Evolutionary conservation across 2,113 vertebrate species (phyloP).

Genomic region (Xyliphius kryptos): DNA sequence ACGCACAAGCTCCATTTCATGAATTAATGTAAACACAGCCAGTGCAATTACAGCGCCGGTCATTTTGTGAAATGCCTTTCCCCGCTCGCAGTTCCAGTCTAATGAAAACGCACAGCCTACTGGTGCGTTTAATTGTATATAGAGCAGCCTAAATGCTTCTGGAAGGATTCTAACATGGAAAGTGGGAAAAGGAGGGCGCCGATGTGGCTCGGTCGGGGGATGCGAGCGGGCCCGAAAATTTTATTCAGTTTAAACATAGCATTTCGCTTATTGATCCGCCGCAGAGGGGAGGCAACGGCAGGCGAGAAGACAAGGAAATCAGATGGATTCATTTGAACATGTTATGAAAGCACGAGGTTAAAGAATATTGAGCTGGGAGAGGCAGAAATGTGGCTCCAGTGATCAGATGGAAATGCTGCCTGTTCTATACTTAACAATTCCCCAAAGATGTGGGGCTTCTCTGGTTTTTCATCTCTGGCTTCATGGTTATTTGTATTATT

Average conservation of each 20-base stretch:
- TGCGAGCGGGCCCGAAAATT: conserved; percentile 64
- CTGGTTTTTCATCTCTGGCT: not conserved
- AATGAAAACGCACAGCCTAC: conserved; percentile 78
- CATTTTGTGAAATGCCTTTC: conserved; percentile 54
- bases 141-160: conserved; percentile 60
- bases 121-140: conserved; percentile 81
- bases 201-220: not conserved
- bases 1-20: conserved; percentile 75
- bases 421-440: conserved; percentile 31
- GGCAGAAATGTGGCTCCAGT: conserved; percentile 27
- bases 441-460: not conserved
- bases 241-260: conserved; percentile 72
- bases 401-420: conserved; percentile 43
- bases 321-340: conserved; percentile 64
- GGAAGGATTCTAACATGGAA: conserved; percentile 29
- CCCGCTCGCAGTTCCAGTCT: conserved; percentile 63
- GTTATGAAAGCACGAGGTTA: conserved; percentile 59
- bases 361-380: conserved; percentile 51
- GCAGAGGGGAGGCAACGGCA: conserved; percentile 49
- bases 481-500: not conserved
- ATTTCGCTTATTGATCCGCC: conserved; percentile 70
- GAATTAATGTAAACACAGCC: conserved; percentile 97
- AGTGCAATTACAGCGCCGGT: conserved; percentile 72
- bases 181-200: not conserved
- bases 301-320: conserved; percentile 57